phyloP scores from a whole-genome alignment of 2,888 invertebrate species.

The Pemphredon lugubris region DNA sequence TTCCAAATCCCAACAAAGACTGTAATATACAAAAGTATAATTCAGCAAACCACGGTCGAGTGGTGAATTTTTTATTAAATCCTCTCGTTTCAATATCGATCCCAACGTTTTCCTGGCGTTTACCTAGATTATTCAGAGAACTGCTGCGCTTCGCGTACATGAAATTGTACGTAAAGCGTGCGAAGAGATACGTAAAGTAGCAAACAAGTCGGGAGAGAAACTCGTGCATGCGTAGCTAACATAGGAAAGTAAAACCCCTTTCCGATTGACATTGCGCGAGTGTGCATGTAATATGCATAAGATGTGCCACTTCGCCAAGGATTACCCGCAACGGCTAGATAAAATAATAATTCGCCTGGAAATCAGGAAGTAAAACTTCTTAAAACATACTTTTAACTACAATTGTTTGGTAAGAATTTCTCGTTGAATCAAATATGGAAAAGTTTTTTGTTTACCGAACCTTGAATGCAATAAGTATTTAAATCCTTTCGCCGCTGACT shows the following conservation, averaged over 20 bases:
- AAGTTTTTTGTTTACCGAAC: no score
- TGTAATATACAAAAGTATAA: no score
- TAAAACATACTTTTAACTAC: no score
- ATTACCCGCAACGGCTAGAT: no score
- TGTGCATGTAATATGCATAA: conserved; percentile 49
- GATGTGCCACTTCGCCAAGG: conserved; percentile 22
- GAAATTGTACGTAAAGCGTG: conserved; percentile 14
- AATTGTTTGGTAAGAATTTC: no score
- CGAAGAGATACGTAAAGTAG: conserved; percentile 14
- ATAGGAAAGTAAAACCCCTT: conserved; percentile 15
- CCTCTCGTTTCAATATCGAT: conserved; percentile 9
- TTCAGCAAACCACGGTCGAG: no score
- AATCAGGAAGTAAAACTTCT: no score
- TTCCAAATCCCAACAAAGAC: background rate
- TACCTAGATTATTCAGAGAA: background rate
- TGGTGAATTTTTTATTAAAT: background rate
- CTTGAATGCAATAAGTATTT: no score
- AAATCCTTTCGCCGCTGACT: no score
- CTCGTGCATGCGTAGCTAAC: conserved; percentile 1
- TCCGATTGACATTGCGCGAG: conserved; percentile 15
- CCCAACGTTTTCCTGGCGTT: background rate
- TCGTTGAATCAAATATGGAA: no score
- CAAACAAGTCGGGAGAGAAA: conserved; percentile 25
- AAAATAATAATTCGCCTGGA: no score
- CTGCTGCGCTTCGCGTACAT: background rate